Evolutionary conservation across 2,888 invertebrate species (phyloP).

Genomic region (Sphaerophoria taeniata): DNA sequence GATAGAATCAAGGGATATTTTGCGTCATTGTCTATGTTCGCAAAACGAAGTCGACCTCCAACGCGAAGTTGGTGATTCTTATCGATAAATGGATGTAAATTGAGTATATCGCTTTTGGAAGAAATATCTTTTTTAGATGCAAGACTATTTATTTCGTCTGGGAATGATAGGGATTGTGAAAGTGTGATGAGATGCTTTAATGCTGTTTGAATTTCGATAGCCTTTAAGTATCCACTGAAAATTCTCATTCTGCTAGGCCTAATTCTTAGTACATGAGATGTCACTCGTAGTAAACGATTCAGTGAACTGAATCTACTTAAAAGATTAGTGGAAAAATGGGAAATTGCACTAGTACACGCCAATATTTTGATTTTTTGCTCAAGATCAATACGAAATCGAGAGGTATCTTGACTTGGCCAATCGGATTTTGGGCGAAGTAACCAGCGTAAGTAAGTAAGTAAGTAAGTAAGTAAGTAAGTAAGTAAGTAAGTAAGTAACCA

Average conservation of each 20-base stretch:
- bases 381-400: slow-evolving; percentile 4
- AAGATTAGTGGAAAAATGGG: not conserved
- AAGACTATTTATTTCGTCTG: not conserved
- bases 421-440: slow-evolving; percentile 11
- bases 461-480: no score
- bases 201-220: not conserved
- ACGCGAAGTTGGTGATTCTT: slow-evolving; percentile 16
- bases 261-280: not conserved
- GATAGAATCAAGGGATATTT: slow-evolving; percentile 50
- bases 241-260: not conserved
- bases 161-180: not conserved
- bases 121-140: not conserved
- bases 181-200: not conserved
- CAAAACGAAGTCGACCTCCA: slow-evolving; percentile 45
- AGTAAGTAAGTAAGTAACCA: no score
- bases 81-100: slow-evolving; percentile 54
- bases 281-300: slow-evolving; percentile 10
- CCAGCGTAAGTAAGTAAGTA: no score
- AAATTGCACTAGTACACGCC: not conserved
- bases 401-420: not conserved
- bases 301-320: slow-evolving; percentile 6
- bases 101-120: slow-evolving; percentile 9
- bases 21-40: slow-evolving; percentile 18
- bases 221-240: not conserved
- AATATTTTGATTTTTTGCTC: slow-evolving; percentile 12